Conservation (phyloP, 2,888 invertebrate species). For the Sarcophaga rosellei region DNA sequence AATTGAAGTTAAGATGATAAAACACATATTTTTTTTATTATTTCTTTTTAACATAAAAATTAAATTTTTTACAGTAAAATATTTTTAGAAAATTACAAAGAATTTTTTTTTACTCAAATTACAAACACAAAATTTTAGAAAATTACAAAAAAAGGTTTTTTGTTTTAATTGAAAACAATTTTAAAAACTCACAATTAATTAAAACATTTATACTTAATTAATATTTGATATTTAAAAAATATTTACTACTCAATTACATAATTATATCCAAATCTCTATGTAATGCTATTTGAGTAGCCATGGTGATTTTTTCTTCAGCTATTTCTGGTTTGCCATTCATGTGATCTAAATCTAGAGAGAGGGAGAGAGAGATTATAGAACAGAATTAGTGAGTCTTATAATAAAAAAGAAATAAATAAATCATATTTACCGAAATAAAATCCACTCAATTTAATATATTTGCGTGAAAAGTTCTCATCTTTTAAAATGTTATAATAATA, state of each 20-base stretch:
- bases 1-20: too few species aligned
- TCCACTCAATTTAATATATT: constrained; percentile 31
- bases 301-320: background rate
- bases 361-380: background rate
- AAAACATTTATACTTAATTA: too few species aligned
- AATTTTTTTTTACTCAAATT: too few species aligned
- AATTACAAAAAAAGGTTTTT: too few species aligned
- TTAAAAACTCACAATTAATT: too few species aligned
- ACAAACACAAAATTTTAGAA: too few species aligned
- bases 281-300: background rate
- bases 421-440: constrained; percentile 44
- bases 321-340: background rate
- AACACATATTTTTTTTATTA: too few species aligned
- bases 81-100: too few species aligned
- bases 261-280: constrained; percentile 1
- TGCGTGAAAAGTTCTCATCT: constrained; percentile 18
- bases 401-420: background rate
- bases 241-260: background rate
- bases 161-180: too few species aligned
- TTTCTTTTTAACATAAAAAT: too few species aligned
- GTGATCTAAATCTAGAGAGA: constrained; percentile 37
- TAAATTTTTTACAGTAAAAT: too few species aligned
- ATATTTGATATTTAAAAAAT: too few species aligned
- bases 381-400: background rate
- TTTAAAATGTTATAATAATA: constrained; percentile 16